Base-by-base conservation (phyloP, 1,140 invertebrate species). In the Drosophila nebulosa region DNA sequence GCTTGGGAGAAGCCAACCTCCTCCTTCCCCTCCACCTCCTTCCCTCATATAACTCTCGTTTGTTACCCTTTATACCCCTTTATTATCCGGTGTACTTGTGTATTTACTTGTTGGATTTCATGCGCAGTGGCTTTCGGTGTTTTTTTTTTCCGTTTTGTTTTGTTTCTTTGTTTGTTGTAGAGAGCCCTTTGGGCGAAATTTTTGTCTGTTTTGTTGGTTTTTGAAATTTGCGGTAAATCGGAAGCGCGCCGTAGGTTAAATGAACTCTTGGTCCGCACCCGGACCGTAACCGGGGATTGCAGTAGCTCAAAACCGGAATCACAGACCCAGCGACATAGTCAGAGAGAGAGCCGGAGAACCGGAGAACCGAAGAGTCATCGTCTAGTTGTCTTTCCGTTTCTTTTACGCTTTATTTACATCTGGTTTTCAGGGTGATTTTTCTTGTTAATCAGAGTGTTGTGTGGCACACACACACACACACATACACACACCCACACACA, bases 181-280 rank as follows among this genome's bases (percentile, higher is more conserved):
- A 71, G 55, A 72, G 79, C 64, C 76, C 80, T 80, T 81, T 78
- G 68, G 81, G 83, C 74, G 64, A 61, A 75, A 88, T 81, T 86
- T 86, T 86, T 76, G 83, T 74, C 69, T 83, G 78, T 77, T 46
- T 88, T 88, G 83, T 86, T 86, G 81, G 78, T 88, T 86, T 88
- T 46, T 88, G 64, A 86, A 86, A 86, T 86, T 86, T 86, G 78
- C 74, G 81, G 81, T 88, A 88, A 86, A 86, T 86, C 81, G 83
- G 81, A 86, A 86, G 76, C 79, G 64, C 83, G 83, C 83, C 81
- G 83, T 80, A 86, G 88, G 81, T 86, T 86, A 86, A 86, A 86
- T 88, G 81, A 88, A 86, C 81, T 88, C 67, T 9, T 3, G 4
- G 63, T 60, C 52, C 14, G 22, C 36, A 70, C 58, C 51, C 52